A percentile compares a stretch with the other conserved stretches of the same genome.
These are phyloP conservation scores for Rhombomys opimus DNA, from an alignment of 2,113 vertebrate species.

Conservation along the genomic window DNA sequence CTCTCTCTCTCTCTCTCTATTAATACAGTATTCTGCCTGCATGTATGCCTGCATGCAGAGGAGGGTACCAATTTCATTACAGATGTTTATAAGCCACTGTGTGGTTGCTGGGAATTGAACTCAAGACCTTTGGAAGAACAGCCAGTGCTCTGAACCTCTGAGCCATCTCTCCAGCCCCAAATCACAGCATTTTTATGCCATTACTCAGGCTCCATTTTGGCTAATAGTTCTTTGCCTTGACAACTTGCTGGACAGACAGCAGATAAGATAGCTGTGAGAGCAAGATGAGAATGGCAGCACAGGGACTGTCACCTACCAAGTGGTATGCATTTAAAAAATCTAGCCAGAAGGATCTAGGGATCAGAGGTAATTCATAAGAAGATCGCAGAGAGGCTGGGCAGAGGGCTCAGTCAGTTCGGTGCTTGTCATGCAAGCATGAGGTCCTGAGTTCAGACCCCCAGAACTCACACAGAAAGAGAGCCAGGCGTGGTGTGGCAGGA, in stretches of 20 bases:
- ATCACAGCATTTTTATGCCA: background rate
- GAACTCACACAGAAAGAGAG: background rate
- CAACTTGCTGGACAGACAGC: background rate
- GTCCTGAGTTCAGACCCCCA: background rate
- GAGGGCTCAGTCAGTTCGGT: background rate
- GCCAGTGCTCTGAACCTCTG: no score
- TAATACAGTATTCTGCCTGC: no score
- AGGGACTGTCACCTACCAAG: background rate
- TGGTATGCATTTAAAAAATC: background rate
- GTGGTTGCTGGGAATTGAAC: no score
- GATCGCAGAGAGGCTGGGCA: background rate
- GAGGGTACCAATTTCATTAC: no score
- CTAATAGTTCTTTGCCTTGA: background rate
- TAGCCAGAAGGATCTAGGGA: background rate
- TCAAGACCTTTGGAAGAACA: no score
- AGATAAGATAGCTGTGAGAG: background rate
- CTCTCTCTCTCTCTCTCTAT: no score
- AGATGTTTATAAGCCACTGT: no score
- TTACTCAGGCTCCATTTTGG: background rate
- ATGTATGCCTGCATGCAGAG: no score
- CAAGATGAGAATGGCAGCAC: background rate
- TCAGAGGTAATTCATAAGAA: background rate
- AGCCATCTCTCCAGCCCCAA: background rate
- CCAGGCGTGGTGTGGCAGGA: no score
- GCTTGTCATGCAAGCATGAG: background rate